Base-by-base conservation (phyloP, 2,888 invertebrate genomes). In the Gymnosoma rotundatum region DNA sequence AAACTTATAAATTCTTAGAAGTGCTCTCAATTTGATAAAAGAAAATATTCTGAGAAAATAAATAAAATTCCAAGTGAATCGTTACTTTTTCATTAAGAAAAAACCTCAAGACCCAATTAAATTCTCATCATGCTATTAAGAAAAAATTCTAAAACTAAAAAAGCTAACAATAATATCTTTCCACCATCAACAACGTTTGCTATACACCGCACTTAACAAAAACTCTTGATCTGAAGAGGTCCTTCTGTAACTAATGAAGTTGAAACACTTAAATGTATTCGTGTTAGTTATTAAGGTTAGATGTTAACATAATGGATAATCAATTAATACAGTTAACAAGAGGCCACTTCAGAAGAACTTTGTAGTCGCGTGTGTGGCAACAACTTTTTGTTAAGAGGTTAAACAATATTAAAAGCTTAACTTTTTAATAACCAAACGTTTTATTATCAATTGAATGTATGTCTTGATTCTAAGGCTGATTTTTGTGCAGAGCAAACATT, bases 271-370 rank as follows among this genome's bases (percentile, higher is more conserved):
- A 32, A 67, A 38, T 56, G 60, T 61, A 72, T 73, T 74, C 50
- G 32, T 32, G 25, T 50, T 52, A 64, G 61, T 45, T 73, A 74
- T 81, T 78, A 81, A 81, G 84, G 81, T 81, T 81, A 84, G 50
- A 73, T 84, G 67, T 69, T 73, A 70, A 72, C 78, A 81, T 78
- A 84, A 84, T 84, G 84, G 60, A 81, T 84, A 78, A 84, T 81
- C 84, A 81, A 81, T 84, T 84, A 84, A 84, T 84, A 84, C 80
- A 60, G 76, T 81, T 84, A 76, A 83, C 80, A 80, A 76, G 69
- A 69, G 80, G 67, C 80, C 80, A 80, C 83, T 83, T 78, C n/a
- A 79, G 18, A 56, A 42, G 38, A 48, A 48, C 18, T 52, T 7
- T 50, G 56, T 38, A 48, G 64, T 48, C 61, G 36, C n/a, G 45